Evolutionary conservation across 2,113 vertebrate species (phyloP), one percentile per base, ranked within the genome.

Genomic region (Carettochelys insculpta): DNA sequence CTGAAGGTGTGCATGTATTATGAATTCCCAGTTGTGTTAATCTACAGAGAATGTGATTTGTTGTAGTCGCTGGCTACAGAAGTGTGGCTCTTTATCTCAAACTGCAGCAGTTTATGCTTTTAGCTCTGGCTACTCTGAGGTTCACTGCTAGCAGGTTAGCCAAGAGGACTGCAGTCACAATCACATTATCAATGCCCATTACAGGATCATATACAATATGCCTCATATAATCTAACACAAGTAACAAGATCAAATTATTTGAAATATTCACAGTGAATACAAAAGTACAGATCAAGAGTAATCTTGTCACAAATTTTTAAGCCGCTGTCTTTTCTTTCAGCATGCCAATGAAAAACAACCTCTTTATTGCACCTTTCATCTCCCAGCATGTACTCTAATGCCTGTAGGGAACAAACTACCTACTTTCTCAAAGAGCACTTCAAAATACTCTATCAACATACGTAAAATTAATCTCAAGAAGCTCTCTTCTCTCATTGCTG

Each of bases 401-500:
- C 12, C 34, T 94, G 80, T 53, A 73, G 22, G 24, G 14, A 84
- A 47, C 8, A 56, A 88, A 89, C 7, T 43, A 43, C 27, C 11
- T 54, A 76, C 45, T 43, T 51, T 89, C 52, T 90, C 38, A 92
- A 80, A 11, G 11, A 58, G 22, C 3, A n/a, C 9, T 86, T 88
- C 80, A 27, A 80, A 95, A 94, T 91, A 81, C 27, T 77, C 1
- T 65, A 77, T 80, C 86, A 73, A 45, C 25, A 76, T 25, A 68
- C 80, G 58, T 95, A 76, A 95, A 88, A 54, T 83, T 76, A 94
- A 93, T 79, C n/a, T 53, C 61, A 92, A 83, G 58, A 65, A 50
- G 24, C 5, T n/a, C 3, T 41, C 29, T 84, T 93, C 31, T 52
- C 1, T 50, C 89, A 80, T 19, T 77, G 83, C 61, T 77, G 17